Conservation (phyloP, 2,888 invertebrate species). For the Leucophenga maculata region DNA sequence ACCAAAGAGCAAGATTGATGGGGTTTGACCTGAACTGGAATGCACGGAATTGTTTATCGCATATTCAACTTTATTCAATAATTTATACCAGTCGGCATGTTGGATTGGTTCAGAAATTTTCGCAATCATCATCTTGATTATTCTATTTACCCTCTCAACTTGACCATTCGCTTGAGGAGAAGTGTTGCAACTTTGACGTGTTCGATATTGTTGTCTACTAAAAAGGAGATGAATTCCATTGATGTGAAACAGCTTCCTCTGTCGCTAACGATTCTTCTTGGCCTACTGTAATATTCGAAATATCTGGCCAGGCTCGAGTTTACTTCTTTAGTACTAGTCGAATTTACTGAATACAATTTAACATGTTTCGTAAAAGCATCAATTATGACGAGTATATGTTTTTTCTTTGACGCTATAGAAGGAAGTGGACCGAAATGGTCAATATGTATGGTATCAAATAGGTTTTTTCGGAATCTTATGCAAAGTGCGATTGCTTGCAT, state of each 20-base stretch:
- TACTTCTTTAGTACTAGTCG: slow-evolving; percentile 14
- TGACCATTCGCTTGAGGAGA: slow-evolving; percentile 24
- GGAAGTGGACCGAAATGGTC: slow-evolving; percentile 22
- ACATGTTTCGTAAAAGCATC: slow-evolving; percentile 25
- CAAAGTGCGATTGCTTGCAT: not conserved
- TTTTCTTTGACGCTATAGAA: not conserved
- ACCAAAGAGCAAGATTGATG: slow-evolving; percentile 24
- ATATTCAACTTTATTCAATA: slow-evolving; percentile 3
- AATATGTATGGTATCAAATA: slow-evolving; percentile 14
- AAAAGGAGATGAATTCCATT: slow-evolving; percentile 7
- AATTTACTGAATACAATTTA: slow-evolving; percentile 8
- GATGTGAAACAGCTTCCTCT: slow-evolving; percentile 26
- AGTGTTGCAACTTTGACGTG: slow-evolving; percentile 16
- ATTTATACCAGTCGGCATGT: not conserved
- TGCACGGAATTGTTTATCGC: slow-evolving; percentile 20
- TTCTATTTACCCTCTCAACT: slow-evolving; percentile 22
- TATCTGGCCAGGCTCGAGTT: not conserved
- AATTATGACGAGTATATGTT: slow-evolving; percentile 21
- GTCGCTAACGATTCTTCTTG: slow-evolving; percentile 6
- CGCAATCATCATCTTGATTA: not conserved
- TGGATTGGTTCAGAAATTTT: slow-evolving; percentile 3
- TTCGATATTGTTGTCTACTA: not conserved
- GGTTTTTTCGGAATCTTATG: slow-evolving; percentile 15
- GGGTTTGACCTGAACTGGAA: not conserved
- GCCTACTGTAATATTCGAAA: slow-evolving; percentile 3